phyloP scores from a whole-genome alignment of 2,888 invertebrate species.

The Diplazon laetatorius region DNA sequence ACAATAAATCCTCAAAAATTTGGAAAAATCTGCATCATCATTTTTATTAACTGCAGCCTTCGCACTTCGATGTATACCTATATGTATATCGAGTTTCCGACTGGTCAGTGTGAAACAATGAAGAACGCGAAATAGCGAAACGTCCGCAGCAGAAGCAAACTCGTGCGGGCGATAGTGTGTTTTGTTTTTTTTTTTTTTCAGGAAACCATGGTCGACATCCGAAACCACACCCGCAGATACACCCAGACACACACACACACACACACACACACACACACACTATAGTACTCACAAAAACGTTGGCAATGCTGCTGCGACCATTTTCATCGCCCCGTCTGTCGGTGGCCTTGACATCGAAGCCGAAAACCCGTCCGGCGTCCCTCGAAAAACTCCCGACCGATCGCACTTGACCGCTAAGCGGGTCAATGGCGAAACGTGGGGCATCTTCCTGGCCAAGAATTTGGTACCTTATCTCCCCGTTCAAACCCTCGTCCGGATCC shows the following conservation, averaged over 20 bases:
- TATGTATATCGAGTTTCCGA: no score
- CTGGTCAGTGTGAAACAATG: background rate
- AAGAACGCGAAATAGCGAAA: background rate
- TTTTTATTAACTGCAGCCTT: background rate
- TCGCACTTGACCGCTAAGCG: slow-evolving; percentile 89
- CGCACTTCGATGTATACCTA: no score
- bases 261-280: no score
- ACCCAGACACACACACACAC: slow-evolving; percentile 4
- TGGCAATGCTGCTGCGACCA: slow-evolving; percentile 92
- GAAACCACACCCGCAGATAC: background rate
- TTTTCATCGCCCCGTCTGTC: slow-evolving; percentile 91
- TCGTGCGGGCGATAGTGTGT: no score
- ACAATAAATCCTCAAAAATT: background rate
- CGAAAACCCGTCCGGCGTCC: slow-evolving; percentile 90
- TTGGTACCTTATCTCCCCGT: slow-evolving; percentile 91
- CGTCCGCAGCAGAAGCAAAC: slow-evolving; percentile 27
- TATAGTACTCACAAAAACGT: slow-evolving; percentile 89
- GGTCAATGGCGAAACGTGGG: slow-evolving; percentile 90
- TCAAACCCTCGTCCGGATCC: slow-evolving; percentile 90
- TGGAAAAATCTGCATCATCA: no score
- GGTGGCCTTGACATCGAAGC: slow-evolving; percentile 94
- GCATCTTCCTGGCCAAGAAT: slow-evolving; percentile 89
- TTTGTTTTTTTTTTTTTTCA: no score
- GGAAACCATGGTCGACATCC: background rate
- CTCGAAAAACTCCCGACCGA: slow-evolving; percentile 88